A percentile compares a stretch with the other conserved stretches of the same genome.
phyloP scores from a whole-genome alignment of 2,888 invertebrate species.

The Cataglyphis livida region DNA sequence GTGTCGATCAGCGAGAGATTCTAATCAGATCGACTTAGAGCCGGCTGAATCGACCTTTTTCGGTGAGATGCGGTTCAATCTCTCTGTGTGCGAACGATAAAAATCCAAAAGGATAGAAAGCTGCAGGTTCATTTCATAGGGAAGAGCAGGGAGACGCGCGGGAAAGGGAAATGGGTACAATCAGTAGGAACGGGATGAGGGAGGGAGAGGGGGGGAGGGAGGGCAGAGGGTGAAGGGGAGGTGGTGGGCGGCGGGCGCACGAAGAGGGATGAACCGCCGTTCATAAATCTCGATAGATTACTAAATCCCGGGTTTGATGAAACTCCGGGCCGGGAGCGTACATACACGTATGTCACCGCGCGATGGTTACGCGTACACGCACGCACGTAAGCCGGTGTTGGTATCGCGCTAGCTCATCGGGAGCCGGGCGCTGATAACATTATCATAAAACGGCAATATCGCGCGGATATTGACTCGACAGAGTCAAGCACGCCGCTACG shows the following conservation, averaged over 20 bases:
- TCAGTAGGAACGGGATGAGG: conserved; percentile 73
- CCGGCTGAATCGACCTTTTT: conserved; percentile 56
- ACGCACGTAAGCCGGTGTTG: conserved; percentile 65
- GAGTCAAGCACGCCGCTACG: conserved; percentile 59
- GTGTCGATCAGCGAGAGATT: conserved; percentile 46
- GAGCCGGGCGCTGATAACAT: conserved; percentile 86
- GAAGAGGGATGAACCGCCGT: conserved; percentile 81
- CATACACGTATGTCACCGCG: conserved; percentile 69
- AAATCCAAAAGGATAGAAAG: conserved; percentile 73
- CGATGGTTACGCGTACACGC: conserved; percentile 59
- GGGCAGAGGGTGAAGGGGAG: neutral
- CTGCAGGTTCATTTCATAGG: conserved; percentile 74
- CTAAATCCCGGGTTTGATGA: conserved; percentile 85
- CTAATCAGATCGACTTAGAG: conserved; percentile 57
- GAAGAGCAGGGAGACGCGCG: conserved; percentile 69
- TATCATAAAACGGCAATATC: conserved; percentile 86
- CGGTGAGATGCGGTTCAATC: conserved; percentile 63
- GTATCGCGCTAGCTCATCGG: conserved; percentile 84
- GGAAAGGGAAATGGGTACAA: conserved; percentile 75
- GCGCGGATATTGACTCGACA: conserved; percentile 79
- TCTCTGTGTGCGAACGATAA: conserved; percentile 65
- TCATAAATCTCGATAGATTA: conserved; percentile 85
- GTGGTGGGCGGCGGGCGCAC: conserved; percentile 67
- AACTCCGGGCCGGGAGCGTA: conserved; percentile 75
- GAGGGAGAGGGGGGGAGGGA: neutral